Conservation (phyloP, 2,888 invertebrate species). For the Thymelicus sylvestris region DNA sequence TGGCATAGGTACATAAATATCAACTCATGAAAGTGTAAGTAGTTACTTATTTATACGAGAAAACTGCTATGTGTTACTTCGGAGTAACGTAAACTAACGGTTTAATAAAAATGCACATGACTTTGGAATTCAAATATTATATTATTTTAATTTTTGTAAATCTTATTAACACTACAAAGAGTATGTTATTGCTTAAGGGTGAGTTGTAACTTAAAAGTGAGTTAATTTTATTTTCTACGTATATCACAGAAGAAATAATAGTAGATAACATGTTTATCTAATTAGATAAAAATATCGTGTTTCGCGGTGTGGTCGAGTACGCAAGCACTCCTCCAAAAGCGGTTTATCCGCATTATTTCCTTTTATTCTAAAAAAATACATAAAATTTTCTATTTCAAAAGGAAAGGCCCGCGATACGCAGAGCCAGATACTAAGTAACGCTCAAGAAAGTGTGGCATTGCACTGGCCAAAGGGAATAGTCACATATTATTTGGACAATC, state of each 20-base stretch:
- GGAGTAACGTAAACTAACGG: neutral
- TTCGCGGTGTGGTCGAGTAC: too few relatives aligned
- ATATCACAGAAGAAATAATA: too few relatives aligned
- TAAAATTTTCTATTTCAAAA: neutral
- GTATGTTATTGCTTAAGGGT: neutral
- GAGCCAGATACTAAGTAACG: neutral
- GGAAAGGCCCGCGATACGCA: neutral
- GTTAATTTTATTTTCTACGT: too few relatives aligned
- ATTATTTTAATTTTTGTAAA: neutral
- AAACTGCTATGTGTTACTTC: neutral
- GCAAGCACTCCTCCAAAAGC: too few relatives aligned
- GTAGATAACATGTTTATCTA: too few relatives aligned
- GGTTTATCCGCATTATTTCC: too few relatives aligned
- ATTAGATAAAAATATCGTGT: too few relatives aligned
- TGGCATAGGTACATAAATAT: neutral
- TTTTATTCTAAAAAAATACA: too few relatives aligned
- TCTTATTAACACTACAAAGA: neutral
- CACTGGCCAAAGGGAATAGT: slow-evolving; percentile 47
- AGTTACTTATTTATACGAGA: too few relatives aligned
- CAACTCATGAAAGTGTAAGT: neutral
- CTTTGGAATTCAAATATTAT: neutral
- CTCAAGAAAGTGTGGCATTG: slow-evolving; percentile 36
- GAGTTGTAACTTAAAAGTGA: too few relatives aligned
- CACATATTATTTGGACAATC: slow-evolving; percentile 44
- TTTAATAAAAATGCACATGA: slow-evolving; percentile 6